A percentile compares a stretch with the other conserved stretches of the same genome.
Evolutionary conservation across 2,797 vertebrate species (phyloP).

Genomic region (Melanotaenia trifasciata): DNA sequence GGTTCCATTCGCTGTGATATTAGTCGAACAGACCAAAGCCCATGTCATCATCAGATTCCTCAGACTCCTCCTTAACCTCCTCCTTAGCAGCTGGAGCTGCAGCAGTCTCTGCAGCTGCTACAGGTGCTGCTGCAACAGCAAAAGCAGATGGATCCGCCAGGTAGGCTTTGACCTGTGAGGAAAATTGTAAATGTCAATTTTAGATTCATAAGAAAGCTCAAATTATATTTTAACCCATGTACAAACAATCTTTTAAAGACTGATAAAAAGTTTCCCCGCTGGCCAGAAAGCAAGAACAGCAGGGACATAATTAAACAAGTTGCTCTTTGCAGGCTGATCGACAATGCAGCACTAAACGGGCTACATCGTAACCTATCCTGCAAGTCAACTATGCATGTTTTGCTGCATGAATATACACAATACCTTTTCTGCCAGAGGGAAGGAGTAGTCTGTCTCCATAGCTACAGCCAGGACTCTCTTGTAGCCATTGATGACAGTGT

Average conservation of each 20-base stretch:
- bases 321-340: slow-evolving; percentile 85
- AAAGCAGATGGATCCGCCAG: slow-evolving; percentile 96
- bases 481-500: slow-evolving; percentile 95
- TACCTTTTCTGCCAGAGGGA: slow-evolving; percentile 98
- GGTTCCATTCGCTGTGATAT: slow-evolving; percentile 26
- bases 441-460: slow-evolving; percentile 95
- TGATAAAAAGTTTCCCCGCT: background rate
- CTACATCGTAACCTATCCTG: slow-evolving; percentile 76
- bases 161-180: slow-evolving; percentile 91
- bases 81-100: slow-evolving; percentile 79
- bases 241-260: background rate
- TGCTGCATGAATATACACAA: background rate
- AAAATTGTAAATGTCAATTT: background rate
- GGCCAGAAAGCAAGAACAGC: slow-evolving; percentile 26
- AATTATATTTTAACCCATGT: background rate
- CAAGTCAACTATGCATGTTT: background rate
- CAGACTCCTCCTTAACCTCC: slow-evolving; percentile 90
- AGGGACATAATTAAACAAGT: slow-evolving; percentile 75
- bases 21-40: slow-evolving; percentile 96
- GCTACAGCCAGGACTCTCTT: slow-evolving; percentile 94
- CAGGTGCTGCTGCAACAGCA: slow-evolving; percentile 85
- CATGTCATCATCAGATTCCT: slow-evolving; percentile 96
- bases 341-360: slow-evolving; percentile 81
- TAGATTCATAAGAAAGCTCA: background rate
- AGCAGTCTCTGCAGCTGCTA: slow-evolving; percentile 63